phyloP scores from a whole-genome alignment of 2,888 invertebrate species.

The Andrena minutula region DNA sequence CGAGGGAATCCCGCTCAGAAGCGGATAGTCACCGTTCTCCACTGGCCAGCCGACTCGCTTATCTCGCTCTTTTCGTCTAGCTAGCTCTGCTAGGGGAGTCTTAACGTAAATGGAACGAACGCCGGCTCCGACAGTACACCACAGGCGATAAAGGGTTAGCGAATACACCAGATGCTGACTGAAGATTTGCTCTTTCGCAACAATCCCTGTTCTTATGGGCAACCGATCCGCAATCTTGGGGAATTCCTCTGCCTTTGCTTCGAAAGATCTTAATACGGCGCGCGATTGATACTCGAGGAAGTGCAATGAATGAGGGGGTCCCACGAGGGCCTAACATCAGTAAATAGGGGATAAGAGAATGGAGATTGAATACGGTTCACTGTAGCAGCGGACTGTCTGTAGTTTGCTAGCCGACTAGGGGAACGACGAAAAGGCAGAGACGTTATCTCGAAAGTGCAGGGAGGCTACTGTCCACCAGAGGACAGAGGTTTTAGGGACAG shows the following conservation, averaged over 20 bases:
- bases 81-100: constrained; percentile 44
- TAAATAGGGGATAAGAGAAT: background rate
- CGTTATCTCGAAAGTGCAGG: background rate
- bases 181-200: constrained; percentile 22
- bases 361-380: background rate
- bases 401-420: background rate
- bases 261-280: constrained; percentile 33
- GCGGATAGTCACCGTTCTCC: constrained; percentile 54
- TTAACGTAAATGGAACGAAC: constrained; percentile 67
- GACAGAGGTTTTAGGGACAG: constrained; percentile 46
- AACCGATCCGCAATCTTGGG: background rate
- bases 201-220: background rate
- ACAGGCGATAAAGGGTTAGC: constrained; percentile 51
- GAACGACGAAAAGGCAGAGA: background rate
- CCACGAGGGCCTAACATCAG: background rate
- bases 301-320: background rate
- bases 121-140: constrained; percentile 15
- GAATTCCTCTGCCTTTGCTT: constrained; percentile 3
- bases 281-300: constrained; percentile 1
- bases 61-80: constrained; percentile 63
- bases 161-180: constrained; percentile 4
- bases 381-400: background rate
- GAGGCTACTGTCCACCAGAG: constrained; percentile 8
- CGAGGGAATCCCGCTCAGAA: constrained; percentile 54
- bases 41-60: constrained; percentile 56